These are phyloP conservation scores for Zingel zingel DNA, from an alignment of 2,113 vertebrate species.

Conservation along the genomic window DNA sequence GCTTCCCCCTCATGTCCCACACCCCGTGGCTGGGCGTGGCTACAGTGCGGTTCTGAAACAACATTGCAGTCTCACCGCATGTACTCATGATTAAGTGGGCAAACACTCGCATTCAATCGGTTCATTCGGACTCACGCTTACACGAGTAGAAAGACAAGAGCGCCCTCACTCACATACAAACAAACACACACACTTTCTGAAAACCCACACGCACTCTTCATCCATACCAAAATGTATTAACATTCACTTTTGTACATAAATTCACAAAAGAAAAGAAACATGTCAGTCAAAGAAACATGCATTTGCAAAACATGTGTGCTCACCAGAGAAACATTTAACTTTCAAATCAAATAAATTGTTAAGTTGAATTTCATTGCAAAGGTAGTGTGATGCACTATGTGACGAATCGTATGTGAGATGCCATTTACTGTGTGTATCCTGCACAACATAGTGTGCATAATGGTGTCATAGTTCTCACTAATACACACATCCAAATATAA, in stretches of 20 bases:
- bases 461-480: slow-evolving; percentile 3
- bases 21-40: slow-evolving; percentile 98
- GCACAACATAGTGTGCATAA: not conserved
- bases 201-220: slow-evolving; percentile 27
- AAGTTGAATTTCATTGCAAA: not conserved
- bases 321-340: not conserved
- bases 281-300: slow-evolving; percentile 19
- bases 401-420: not conserved
- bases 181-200: not conserved
- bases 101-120: slow-evolving; percentile 31
- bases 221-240: slow-evolving; percentile 32
- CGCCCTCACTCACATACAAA: slow-evolving; percentile 7
- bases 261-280: not conserved
- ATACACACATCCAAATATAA: slow-evolving; percentile 23
- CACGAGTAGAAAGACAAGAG: slow-evolving; percentile 3
- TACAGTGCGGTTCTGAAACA: slow-evolving; percentile 94
- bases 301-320: not conserved
- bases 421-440: not conserved
- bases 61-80: slow-evolving; percentile 70
- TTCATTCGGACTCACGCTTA: slow-evolving; percentile 1
- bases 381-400: not conserved
- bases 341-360: not conserved
- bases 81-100: slow-evolving; percentile 39
- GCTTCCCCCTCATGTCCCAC: slow-evolving; percentile 99
- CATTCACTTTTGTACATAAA: not conserved